Conservation (phyloP, 2,888 invertebrate genomes). For the Lamellibrachia satsuma region DNA sequence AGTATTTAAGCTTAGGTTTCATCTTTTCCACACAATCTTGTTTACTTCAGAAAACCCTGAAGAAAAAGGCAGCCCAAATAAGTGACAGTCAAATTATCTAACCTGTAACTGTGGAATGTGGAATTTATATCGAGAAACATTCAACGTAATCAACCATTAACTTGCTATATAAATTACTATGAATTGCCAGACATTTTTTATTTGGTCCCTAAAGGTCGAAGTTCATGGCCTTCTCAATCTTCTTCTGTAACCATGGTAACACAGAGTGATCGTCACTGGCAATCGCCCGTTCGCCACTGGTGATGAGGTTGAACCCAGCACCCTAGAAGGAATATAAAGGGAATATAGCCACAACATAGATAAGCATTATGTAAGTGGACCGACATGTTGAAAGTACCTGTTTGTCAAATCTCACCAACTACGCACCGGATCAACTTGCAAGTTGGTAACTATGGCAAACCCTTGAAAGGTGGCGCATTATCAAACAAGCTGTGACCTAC, state of each 20-base stretch:
- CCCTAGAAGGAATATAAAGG: neutral
- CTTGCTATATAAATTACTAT: neutral
- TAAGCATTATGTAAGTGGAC: neutral
- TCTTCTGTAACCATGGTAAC: slow-evolving; percentile 76
- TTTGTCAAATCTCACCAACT: neutral
- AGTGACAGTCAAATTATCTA: neutral
- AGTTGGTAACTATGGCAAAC: no score
- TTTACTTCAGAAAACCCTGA: neutral
- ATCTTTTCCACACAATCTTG: neutral
- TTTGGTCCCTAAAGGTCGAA: neutral
- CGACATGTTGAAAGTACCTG: neutral
- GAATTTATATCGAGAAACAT: neutral
- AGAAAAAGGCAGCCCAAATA: neutral
- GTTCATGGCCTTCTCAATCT: slow-evolving; percentile 67
- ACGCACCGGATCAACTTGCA: no score
- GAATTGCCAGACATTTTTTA: neutral
- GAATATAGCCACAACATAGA: neutral
- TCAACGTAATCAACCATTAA: neutral
- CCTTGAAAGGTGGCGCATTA: no score
- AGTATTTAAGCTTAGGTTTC: neutral
- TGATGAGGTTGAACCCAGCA: slow-evolving; percentile 13
- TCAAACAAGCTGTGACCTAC: no score
- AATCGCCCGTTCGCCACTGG: slow-evolving; percentile 74
- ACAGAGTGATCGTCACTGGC: slow-evolving; percentile 74
- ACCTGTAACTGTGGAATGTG: neutral